These are phyloP conservation scores for Halcyon malimbica DNA, from an alignment of 2,113 vertebrate species.

Conservation along the genomic window DNA sequence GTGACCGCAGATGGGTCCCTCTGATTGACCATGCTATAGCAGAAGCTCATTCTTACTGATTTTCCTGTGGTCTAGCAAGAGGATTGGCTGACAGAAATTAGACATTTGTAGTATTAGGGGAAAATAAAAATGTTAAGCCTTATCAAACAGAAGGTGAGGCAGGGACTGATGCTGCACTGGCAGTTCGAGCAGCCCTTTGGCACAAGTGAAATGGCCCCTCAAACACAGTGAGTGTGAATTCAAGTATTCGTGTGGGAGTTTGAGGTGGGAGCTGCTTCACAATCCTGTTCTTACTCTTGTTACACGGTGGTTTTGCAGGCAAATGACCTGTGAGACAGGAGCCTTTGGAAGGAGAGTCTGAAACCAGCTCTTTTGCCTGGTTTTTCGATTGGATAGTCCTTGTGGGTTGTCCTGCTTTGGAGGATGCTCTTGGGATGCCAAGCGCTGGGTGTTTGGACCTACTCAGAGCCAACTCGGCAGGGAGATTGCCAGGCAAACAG, in stretches of 20 bases:
- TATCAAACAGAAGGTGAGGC: not conserved
- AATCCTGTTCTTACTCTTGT: not conserved
- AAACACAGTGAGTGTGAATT: not conserved
- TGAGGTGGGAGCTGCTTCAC: not conserved
- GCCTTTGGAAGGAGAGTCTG: not conserved
- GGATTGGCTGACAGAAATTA: not conserved
- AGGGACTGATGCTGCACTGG: not conserved
- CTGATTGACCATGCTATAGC: not conserved
- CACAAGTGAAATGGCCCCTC: not conserved
- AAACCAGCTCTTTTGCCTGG: rapidly evolving
- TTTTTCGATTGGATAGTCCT: not conserved
- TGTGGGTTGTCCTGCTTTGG: not conserved
- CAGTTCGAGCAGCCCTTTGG: not conserved
- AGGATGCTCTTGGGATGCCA: not conserved
- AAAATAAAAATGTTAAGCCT: no score
- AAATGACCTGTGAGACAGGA: not conserved
- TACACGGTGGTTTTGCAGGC: not conserved
- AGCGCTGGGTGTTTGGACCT: not conserved
- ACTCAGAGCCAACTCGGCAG: not conserved
- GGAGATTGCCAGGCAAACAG: not conserved
- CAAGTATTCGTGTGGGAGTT: not conserved
- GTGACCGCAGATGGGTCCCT: not conserved
- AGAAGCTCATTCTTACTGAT: not conserved
- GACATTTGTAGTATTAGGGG: not conserved
- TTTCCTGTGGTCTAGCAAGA: not conserved